Evolutionary conservation across 1,140 invertebrate species (phyloP).

Genomic region (Oryzaephilus surinamensis): DNA sequence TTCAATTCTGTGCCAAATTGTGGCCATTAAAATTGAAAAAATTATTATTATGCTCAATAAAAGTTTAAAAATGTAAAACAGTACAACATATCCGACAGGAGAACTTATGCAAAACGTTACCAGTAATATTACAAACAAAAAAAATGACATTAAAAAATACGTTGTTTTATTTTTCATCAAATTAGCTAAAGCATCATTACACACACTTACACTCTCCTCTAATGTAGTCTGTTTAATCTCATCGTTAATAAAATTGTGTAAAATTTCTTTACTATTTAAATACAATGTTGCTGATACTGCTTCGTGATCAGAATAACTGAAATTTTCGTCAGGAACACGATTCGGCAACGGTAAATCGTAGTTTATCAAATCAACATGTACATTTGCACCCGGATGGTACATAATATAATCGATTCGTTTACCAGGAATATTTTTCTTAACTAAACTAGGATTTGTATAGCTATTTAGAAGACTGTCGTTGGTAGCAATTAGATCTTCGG

Average conservation of each 20-base stretch:
- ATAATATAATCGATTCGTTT: conserved; percentile 89
- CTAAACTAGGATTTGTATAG: conserved; percentile 52
- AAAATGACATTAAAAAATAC: conserved; percentile 45
- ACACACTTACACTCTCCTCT: conserved; percentile 49
- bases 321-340: conserved; percentile 56
- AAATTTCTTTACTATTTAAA: conserved; percentile 37
- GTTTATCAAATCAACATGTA: conserved; percentile 47
- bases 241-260: conserved; percentile 12
- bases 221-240: conserved; percentile 38
- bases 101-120: conserved; percentile 33
- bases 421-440: conserved; percentile 54
- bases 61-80: conserved; percentile 44
- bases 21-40: conserved; percentile 64
- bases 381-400: conserved; percentile 47
- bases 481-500: conserved; percentile 44
- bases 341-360: conserved; percentile 62
- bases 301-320: conserved; percentile 87
- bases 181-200: conserved; percentile 44
- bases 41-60: conserved; percentile 52
- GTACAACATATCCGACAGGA: conserved; percentile 37
- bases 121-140: conserved; percentile 34
- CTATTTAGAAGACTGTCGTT: conserved; percentile 74
- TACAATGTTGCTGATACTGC: conserved; percentile 56
- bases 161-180: conserved; percentile 46
- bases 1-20: conserved; percentile 69